Conservation (phyloP, 2,888 invertebrate genomes). For the Resseliella maxima region DNA sequence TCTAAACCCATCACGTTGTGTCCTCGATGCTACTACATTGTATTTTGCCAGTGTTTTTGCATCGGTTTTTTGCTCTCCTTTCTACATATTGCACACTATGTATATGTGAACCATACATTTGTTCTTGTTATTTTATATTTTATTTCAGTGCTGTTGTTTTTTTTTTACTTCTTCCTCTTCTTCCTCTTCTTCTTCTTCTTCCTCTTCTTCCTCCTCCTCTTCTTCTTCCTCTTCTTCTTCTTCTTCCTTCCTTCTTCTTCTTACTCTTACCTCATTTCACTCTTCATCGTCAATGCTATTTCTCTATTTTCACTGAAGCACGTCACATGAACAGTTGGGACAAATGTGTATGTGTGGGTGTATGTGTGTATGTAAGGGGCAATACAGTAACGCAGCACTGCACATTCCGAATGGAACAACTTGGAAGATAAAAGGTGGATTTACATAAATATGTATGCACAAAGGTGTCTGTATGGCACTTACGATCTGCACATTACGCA, state of each 20-base stretch:
- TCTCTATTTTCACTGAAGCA: not conserved
- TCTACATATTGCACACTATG: too few species aligned
- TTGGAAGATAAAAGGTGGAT: not conserved
- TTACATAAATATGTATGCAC: slow-evolving; percentile 45
- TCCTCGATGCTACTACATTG: slow-evolving; percentile 22
- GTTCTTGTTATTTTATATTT: not conserved
- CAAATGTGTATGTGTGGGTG: not conserved
- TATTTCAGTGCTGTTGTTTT: not conserved
- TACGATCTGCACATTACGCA: slow-evolving; percentile 11
- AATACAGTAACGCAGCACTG: not conserved
- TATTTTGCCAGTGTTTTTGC: not conserved
- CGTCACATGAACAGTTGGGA: slow-evolving; percentile 17
- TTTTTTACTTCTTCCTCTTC: not conserved
- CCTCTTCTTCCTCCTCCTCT: not conserved
- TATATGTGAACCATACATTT: not conserved
- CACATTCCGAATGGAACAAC: slow-evolving; percentile 13
- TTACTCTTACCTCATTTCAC: not conserved
- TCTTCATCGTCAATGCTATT: too few species aligned
- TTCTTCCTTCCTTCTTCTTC: not conserved
- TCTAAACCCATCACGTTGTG: slow-evolving; percentile 39
- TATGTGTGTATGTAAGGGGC: too few species aligned
- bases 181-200: not conserved
- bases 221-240: not conserved
- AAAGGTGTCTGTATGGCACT: slow-evolving; percentile 48
- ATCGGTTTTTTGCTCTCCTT: too few species aligned